These are phyloP conservation scores for Acheta domesticus DNA, from an alignment of 2,888 invertebrate genomes.

Conservation along the genomic window DNA sequence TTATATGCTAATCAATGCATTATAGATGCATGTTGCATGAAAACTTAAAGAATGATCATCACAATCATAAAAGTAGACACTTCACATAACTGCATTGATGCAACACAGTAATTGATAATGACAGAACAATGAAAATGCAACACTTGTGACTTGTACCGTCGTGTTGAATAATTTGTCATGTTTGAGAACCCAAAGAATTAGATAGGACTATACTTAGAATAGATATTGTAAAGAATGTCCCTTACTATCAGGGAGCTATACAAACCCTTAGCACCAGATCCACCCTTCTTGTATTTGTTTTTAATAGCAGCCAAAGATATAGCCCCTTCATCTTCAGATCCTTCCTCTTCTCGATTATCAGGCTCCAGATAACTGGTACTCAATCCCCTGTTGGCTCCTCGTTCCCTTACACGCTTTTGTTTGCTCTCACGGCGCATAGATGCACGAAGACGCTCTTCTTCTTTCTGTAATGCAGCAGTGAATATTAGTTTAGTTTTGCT, in stretches of 20 bases:
- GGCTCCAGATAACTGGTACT: slow-evolving; percentile 54
- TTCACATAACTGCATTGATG: too few relatives aligned
- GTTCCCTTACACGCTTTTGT: slow-evolving; percentile 55
- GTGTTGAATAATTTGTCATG: too few relatives aligned
- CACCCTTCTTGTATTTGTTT: slow-evolving; percentile 81
- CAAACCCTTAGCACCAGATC: slow-evolving; percentile 48
- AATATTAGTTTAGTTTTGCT: slow-evolving; percentile 27
- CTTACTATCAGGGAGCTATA: not conserved
- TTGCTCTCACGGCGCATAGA: slow-evolving; percentile 72
- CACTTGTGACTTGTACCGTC: too few relatives aligned
- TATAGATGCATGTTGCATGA: not conserved
- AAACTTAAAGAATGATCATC: too few relatives aligned
- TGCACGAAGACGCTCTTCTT: slow-evolving; percentile 91
- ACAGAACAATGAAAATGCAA: too few relatives aligned
- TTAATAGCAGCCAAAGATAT: slow-evolving; percentile 93
- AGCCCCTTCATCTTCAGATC: slow-evolving; percentile 89
- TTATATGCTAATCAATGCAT: not conserved
- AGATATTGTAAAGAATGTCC: too few relatives aligned
- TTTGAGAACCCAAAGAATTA: too few relatives aligned
- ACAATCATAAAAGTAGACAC: too few relatives aligned
- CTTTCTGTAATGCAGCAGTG: slow-evolving; percentile 62
- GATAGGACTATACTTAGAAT: too few relatives aligned
- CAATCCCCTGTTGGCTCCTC: slow-evolving; percentile 51
- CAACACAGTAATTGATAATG: too few relatives aligned
- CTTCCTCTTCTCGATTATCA: slow-evolving; percentile 69